Base-by-base conservation (phyloP, 2,888 invertebrate genomes). In the Thumatha senex region DNA sequence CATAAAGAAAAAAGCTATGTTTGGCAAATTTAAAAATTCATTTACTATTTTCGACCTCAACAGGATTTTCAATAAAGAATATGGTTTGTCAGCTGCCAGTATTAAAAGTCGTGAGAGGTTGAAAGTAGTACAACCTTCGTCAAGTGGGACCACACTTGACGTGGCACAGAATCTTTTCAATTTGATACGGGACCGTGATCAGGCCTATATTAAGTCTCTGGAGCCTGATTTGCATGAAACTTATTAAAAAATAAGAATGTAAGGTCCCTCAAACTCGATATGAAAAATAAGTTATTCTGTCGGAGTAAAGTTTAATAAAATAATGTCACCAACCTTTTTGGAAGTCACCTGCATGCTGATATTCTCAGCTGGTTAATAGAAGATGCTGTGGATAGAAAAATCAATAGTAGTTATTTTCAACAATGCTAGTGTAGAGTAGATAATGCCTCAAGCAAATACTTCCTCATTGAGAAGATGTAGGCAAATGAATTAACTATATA, bases 181-280 rank as follows among this genome's bases (percentile, higher is more conserved):
- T 87, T 84, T 80, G 76, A 83, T 79, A 77, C 76, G 75, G 68
- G 75, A 72, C 74, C 74, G 68, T 78, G 80, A 84, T 85, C 82
- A 80, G 67, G 74, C 72, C 80, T 78, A 85, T 86, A 88, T 86
- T 84, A 81, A 85, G 78, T 80, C 78, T 74, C 70, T 70, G 80
- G 78, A 67, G 72, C 70, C 73, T 73, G 78, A 87, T 90, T 90
- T 89, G 84, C 89, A 90, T 90, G 75, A 82, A 85, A 85, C 78
- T 89, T 89, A 89, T 89, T 88, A 87, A 87, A 24, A 84, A 86
- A 81, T 78, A 72, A 69, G 69, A 67, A 63, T 60, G 60, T 61
- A 73, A 78, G 73, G 70, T 67, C 64, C 56, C 51, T 61, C 60
- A 67, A 65, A 55, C 62, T 59, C 67, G 63, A 72, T 78, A 70